Evolutionary conservation across 2,888 invertebrate species (phyloP).

Genomic region (Amblyteles armatorius): DNA sequence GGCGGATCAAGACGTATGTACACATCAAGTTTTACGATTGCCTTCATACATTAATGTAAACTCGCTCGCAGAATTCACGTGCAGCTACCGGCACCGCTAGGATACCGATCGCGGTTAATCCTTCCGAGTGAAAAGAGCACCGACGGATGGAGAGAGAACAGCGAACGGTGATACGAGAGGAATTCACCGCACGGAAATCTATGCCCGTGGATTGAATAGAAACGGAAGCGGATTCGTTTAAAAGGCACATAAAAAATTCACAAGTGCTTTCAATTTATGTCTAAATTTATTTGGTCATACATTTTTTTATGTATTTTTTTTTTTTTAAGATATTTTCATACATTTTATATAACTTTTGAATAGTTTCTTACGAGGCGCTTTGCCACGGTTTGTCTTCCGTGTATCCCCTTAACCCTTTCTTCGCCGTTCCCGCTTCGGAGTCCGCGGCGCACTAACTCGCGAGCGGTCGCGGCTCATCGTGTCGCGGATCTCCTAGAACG

Average conservation of each 20-base stretch:
- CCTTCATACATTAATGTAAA: slow-evolving; percentile 84
- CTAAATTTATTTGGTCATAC: background rate
- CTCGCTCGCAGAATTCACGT: slow-evolving; percentile 70
- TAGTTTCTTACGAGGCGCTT: background rate
- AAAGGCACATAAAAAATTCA: background rate
- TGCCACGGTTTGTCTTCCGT: background rate
- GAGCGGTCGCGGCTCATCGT: slow-evolving; percentile 36
- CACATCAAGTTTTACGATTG: slow-evolving; percentile 84
- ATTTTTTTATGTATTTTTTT: background rate
- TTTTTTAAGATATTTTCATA: background rate
- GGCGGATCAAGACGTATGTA: slow-evolving; percentile 82
- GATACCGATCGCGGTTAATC: slow-evolving; percentile 39
- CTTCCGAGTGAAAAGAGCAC: slow-evolving; percentile 41
- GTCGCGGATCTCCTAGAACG: slow-evolving; percentile 38
- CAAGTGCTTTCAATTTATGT: background rate
- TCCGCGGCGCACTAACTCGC: background rate
- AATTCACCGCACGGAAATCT: slow-evolving; percentile 49
- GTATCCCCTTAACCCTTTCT: background rate
- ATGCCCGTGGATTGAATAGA: slow-evolving; percentile 22
- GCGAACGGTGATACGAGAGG: slow-evolving; percentile 49
- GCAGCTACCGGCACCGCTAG: slow-evolving; percentile 41
- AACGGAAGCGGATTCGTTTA: background rate
- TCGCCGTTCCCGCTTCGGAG: background rate
- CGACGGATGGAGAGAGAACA: slow-evolving; percentile 51
- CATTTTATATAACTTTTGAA: background rate